Base-by-base conservation (phyloP, 2,113 vertebrate genomes). In the Pseudorectes ferrugineus region DNA sequence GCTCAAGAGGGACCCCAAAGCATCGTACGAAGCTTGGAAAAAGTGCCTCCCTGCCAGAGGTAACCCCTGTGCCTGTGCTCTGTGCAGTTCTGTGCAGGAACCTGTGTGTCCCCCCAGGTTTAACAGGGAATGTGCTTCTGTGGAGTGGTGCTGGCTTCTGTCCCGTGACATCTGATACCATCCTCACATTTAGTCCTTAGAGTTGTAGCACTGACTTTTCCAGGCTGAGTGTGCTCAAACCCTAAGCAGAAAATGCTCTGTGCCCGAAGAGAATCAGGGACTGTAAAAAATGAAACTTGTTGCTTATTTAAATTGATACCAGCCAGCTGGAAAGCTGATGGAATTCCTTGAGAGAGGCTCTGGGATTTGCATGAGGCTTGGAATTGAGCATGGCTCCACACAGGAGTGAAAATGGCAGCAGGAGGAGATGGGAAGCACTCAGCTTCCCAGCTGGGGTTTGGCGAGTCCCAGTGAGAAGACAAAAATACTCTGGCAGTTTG, bases 1-100 rank as follows among this genome's bases (percentile, higher is more conserved):
- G 99, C 99, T 99, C 88, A 99, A 99, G 98, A 99, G 99, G 94
- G 99, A 99, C 71, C 99, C 99, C 63, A 99, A 99, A 96, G 99
- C 99, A 3, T 99, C 99, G 0, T 99, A 99, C 6, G 99, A 99
- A 73, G 98, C 99, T 87, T 99, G 99, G 99, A 99, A 99, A 93
- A 99, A 99, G 93, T 99, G 99, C 95, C 99, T 99, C 94, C 99
- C 99, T 68, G 99, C 99, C 92, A 97, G 99, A 99, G 99, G 99
- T 99, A 97, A 92, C 35, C 63, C 76, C 59, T 54, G 43, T 42
- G 73, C 40, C 78, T 61, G 43, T 28, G 29, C 29, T 24, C 92
- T 40, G 14, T 59, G 71, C 29, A 43, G 1, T 73, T 54, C 48
- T 61, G 40, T 38, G 63, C 54, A 48, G 74, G 38, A 63, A 17